Conservation (phyloP, 2,888 invertebrate genomes). For the Spicauda simplicius region DNA sequence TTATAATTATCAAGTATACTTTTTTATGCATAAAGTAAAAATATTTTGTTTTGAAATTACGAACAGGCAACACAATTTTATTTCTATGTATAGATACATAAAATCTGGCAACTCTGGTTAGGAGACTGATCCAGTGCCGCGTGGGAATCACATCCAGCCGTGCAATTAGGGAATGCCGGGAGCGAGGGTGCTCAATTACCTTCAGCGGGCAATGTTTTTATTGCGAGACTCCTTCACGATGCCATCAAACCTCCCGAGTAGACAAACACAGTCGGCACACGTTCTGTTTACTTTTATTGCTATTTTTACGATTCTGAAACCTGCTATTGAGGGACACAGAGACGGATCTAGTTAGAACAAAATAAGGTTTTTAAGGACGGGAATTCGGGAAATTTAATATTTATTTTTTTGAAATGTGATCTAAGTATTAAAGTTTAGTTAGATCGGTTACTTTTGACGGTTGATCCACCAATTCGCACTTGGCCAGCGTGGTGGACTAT, state of each 20-base stretch:
- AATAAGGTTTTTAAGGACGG: too few species aligned
- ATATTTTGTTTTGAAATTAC: too few species aligned
- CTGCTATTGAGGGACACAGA: not conserved
- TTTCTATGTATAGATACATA: too few species aligned
- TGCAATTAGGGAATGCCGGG: constrained; percentile 78
- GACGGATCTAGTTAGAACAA: not conserved
- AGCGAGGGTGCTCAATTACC: constrained; percentile 74
- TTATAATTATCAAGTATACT: too few species aligned
- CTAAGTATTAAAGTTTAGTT: too few species aligned
- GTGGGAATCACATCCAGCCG: constrained; percentile 74
- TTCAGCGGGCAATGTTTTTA: constrained; percentile 66
- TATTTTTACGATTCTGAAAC: constrained; percentile 32
- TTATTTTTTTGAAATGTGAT: too few species aligned
- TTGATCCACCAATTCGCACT: too few species aligned
- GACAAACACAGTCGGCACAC: constrained; percentile 29
- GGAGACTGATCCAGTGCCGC: constrained; percentile 62
- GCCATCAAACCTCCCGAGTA: constrained; percentile 57
- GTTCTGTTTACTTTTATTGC: constrained; percentile 23
- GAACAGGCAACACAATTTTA: too few species aligned
- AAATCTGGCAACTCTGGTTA: constrained; percentile 43
- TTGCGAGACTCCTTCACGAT: constrained; percentile 66
- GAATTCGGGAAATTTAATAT: too few species aligned
- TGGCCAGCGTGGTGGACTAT: too few species aligned
- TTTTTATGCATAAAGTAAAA: too few species aligned
- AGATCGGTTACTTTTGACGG: too few species aligned